Base-by-base conservation (phyloP, 2,797 vertebrate genomes). In the Coregonus sp. region DNA sequence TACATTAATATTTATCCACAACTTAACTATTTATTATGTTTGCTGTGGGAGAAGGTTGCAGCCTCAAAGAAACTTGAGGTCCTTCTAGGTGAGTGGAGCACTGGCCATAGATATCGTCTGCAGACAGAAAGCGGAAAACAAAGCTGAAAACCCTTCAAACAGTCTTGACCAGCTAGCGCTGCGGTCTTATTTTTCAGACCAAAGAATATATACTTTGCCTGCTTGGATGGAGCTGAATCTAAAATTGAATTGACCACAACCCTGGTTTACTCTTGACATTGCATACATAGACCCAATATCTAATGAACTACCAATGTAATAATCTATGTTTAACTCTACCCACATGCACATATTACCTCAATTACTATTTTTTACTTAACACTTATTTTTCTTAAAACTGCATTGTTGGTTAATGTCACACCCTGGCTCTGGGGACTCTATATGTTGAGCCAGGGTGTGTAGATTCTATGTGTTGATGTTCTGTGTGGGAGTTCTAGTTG, bases 1-100 rank as follows among this genome's bases (percentile, higher is more conserved):
- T 78, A 74, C 78, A 90, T 91, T 85, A 90, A 91, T 90, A 93
- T 90, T 86, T 88, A 91, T 91, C 70, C 25, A 72, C 71, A 65
- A 0, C 72, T 84, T 89, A 86, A 83, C 81, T 82, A 78, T 81
- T 78, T 81, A 87, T 84, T 86, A 83, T 87, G 83, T 88, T 86
- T 88, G 71, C 78, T 63, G 1, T 33, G 61, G 61, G 78, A 7
- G 76, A 67, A 78, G 82, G 84, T 80, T 79, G 70, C 56, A 25
- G 79, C 61, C 76, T 25, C 5, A 75, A 77, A 69, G 78, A 80
- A 81, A 75, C 7, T 1, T 47, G 33, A 54, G 61, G 0, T 74
- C 81, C 72, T 80, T 81, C 70, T 12, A 33, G 56, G 67, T 52
- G 40, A 79, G n/a, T 61, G n/a, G 74, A 15, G 37, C 74, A 61